These are phyloP conservation scores for Chlorops oryzae DNA, from an alignment of 1,140 invertebrate species.

Conservation along the genomic window DNA sequence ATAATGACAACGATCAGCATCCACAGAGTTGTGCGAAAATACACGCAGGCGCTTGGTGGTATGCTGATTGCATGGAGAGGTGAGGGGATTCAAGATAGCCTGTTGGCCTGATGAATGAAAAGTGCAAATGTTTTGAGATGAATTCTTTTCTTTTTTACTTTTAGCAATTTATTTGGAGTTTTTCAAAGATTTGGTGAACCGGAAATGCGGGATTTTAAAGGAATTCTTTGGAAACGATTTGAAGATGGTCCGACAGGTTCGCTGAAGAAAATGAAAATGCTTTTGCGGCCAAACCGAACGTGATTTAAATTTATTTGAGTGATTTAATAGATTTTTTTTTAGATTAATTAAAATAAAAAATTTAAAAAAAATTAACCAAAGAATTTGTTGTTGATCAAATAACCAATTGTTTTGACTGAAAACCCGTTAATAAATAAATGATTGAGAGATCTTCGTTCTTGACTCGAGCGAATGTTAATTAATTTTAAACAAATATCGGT, in stretches of 20 bases:
- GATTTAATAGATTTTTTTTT: background rate
- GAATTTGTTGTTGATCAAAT: background rate
- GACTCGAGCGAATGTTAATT: background rate
- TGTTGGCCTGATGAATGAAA: background rate
- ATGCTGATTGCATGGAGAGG: slow-evolving; percentile 47
- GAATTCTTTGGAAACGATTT: slow-evolving; percentile 32
- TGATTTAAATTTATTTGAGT: background rate
- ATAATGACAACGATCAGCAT: slow-evolving; percentile 65
- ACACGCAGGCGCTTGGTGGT: slow-evolving; percentile 62
- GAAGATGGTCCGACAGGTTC: slow-evolving; percentile 28
- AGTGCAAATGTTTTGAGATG: background rate
- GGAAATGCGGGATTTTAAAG: slow-evolving; percentile 25
- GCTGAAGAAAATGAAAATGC: slow-evolving; percentile 27
- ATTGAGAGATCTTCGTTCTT: too few species aligned
- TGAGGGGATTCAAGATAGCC: background rate
- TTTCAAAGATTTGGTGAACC: slow-evolving; percentile 23
- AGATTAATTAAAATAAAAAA: background rate
- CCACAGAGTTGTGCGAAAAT: slow-evolving; percentile 61
- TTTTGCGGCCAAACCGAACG: slow-evolving; percentile 23
- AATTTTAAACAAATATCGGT: background rate
- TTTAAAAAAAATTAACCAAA: background rate
- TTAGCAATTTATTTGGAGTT: slow-evolving; percentile 31
- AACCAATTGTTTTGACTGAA: background rate
- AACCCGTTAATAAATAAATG: background rate
- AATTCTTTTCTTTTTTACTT: background rate